These are phyloP conservation scores for Sterna hirundo DNA, from an alignment of 2,113 vertebrate species.

Conservation along the genomic window DNA sequence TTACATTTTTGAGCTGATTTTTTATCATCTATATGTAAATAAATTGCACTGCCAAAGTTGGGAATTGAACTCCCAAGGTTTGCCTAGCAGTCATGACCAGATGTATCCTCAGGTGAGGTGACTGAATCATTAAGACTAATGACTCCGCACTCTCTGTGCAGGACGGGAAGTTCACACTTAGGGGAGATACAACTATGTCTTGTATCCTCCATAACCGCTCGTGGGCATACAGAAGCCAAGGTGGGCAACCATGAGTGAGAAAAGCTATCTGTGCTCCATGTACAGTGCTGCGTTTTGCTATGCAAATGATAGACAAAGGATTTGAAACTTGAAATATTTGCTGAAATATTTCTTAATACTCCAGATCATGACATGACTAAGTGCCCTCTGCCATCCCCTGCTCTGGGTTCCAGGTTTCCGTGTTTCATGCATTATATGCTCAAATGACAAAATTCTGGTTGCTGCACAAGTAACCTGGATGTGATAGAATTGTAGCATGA, in stretches of 20 bases:
- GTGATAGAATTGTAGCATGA: not conserved
- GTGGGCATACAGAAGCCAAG: not conserved
- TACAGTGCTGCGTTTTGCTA: not conserved
- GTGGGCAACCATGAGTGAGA: not conserved
- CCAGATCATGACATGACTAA: not conserved
- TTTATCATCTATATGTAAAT: slow-evolving; percentile 14
- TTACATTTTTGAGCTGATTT: slow-evolving; percentile 18
- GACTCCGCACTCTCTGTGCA: fast-evolving
- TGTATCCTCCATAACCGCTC: not conserved
- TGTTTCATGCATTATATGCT: not conserved
- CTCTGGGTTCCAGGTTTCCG: not conserved
- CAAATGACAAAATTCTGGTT: not conserved
- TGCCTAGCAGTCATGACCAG: not conserved
- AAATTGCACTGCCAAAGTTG: not conserved
- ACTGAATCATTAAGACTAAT: not conserved
- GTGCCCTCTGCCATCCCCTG: no score
- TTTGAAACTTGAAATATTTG: not conserved
- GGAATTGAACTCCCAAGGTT: not conserved
- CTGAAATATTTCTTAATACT: not conserved
- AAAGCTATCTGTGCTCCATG: not conserved
- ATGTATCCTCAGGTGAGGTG: not conserved
- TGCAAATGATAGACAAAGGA: not conserved
- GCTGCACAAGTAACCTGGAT: not conserved
- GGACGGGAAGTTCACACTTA: not conserved
- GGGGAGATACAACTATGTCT: not conserved